Evolutionary conservation across 2,888 invertebrate genomes (phyloP).

Genomic region (Ophion slaviceki): DNA sequence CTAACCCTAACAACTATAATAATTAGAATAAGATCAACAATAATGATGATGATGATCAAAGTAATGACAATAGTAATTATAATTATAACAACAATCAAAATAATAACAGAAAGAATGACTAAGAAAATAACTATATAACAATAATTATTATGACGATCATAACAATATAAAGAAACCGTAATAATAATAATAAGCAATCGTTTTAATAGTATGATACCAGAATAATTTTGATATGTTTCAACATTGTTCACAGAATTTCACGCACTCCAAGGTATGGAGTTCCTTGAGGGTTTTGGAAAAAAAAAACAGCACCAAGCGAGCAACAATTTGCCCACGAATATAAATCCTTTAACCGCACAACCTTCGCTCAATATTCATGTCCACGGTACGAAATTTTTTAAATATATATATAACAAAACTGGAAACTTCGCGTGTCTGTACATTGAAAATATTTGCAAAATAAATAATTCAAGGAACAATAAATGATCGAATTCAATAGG

Average conservation of each 20-base stretch:
- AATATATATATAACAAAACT: neutral
- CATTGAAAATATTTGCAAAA: too few relatives aligned
- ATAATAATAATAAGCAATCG: too few relatives aligned
- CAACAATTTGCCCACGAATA: constrained; percentile 76
- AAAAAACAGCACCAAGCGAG: constrained; percentile 76
- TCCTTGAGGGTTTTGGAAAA: constrained; percentile 82
- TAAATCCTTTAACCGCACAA: constrained; percentile 81
- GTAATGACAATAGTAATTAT: neutral
- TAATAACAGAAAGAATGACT: too few relatives aligned
- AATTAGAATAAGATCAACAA: neutral
- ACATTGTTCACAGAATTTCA: constrained; percentile 76
- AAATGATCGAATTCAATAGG: too few relatives aligned
- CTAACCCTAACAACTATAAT: neutral
- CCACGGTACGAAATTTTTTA: constrained; percentile 78
- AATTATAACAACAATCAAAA: neutral
- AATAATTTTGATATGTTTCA: too few relatives aligned
- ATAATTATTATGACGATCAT: neutral
- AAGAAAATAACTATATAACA: neutral
- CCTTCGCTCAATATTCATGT: constrained; percentile 81
- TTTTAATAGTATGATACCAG: too few relatives aligned
- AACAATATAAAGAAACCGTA: neutral
- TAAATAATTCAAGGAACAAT: too few relatives aligned
- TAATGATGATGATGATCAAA: neutral
- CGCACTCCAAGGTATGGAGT: constrained; percentile 83
- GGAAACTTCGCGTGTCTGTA: too few relatives aligned